Evolutionary conservation across 2,888 invertebrate species (phyloP), one percentile per base, ranked within the genome.

Genomic region (Phlogophora meticulosa): DNA sequence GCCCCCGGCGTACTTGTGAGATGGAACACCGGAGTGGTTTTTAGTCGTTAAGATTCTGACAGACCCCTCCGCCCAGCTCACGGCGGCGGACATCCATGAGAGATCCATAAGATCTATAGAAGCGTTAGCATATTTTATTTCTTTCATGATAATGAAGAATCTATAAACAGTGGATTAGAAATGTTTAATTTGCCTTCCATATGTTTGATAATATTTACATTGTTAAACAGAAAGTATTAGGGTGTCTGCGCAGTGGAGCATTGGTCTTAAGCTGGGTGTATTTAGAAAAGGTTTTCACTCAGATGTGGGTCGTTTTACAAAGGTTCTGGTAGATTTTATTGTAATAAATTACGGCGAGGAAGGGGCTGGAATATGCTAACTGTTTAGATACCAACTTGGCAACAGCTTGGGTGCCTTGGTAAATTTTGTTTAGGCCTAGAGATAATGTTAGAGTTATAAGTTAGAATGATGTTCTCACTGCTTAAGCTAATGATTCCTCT

Each of bases 151-250:
- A n/a, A n/a, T n/a, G n/a, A n/a, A n/a, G n/a, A n/a, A n/a, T n/a
- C n/a, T n/a, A n/a, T n/a, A n/a, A n/a, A n/a, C n/a, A n/a, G n/a
- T n/a, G n/a, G n/a, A n/a, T 28, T 28, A 28, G 28, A 28, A 28
- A 28, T 2, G 28, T 28, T 28, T 2, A 28, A 2, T 28, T 2
- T 28, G 5, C 28, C 28, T 4, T 4, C 11, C 32, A 5, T 62
- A 45, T 45, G 51, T 70, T 56, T 56, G 17, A 57, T 52, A 72
- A 69, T 53, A 43, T 72, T 76, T 70, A 22, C 32, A 20, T 57
- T 45, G 28, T 32, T 46, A 24, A 24, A 52, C 49, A 36, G 45
- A 63, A 72, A 77, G 62, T 72, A 56, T 76, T 48, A 24, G 34
- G 32, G 34, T 51, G 66, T 40, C 15, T 45, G n/a, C 9, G 32